Percentiles rank a stretch among this genome's conserved stretches.
These are phyloP conservation scores for Polypterus senegalus DNA, from an alignment of 2,113 vertebrate species.

Conservation along the genomic window DNA sequence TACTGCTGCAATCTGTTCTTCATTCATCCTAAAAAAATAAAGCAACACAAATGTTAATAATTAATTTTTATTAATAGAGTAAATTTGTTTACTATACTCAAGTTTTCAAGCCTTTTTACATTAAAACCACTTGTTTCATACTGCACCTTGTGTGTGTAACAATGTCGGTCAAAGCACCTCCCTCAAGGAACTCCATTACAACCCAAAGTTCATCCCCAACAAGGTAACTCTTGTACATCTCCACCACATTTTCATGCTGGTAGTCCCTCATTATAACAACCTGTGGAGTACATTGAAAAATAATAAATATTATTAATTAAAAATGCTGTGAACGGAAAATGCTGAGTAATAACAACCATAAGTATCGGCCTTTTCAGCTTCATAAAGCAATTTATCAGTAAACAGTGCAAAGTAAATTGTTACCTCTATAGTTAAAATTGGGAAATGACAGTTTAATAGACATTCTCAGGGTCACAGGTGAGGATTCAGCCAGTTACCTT, in stretches of 20 bases:
- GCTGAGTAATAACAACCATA: no score
- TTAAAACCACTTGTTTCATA: no score
- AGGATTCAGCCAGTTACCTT: no score
- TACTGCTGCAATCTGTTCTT: constrained; percentile 88
- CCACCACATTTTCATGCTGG: constrained; percentile 92
- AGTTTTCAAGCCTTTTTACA: no score
- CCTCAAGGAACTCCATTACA: constrained; percentile 95
- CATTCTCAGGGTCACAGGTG: no score
- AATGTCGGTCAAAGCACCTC: constrained; percentile 83
- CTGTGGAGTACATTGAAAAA: constrained; percentile 33
- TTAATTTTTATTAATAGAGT: background rate
- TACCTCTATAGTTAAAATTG: no score
- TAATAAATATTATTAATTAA: background rate
- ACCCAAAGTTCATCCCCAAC: constrained; percentile 94
- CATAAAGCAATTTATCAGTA: no score
- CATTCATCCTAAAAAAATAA: constrained; percentile 69
- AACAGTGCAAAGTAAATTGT: no score
- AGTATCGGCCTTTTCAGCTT: no score
- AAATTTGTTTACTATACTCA: no score
- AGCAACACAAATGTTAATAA: background rate
- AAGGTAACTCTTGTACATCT: constrained; percentile 98
- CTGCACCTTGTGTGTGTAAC: constrained; percentile 84
- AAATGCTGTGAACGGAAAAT: no score
- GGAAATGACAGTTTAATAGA: no score
- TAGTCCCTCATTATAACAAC: constrained; percentile 96